A percentile compares a stretch with the other conserved stretches of the same genome.
These are phyloP conservation scores for Carposina sasakii DNA, from an alignment of 1,140 invertebrate genomes.

Conservation along the genomic window DNA sequence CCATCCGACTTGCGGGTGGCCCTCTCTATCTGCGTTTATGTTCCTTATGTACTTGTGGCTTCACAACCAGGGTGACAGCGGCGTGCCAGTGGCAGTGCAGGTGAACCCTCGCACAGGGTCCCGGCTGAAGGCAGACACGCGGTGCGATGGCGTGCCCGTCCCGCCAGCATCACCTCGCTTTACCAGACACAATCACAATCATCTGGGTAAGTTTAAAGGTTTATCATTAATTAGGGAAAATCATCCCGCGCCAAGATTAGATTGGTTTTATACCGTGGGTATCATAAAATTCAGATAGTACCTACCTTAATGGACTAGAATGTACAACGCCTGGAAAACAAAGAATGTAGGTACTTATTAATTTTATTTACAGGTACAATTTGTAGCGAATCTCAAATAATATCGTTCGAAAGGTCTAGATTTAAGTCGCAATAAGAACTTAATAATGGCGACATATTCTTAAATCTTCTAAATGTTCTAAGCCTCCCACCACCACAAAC, in stretches of 20 bases:
- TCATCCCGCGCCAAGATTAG: neutral
- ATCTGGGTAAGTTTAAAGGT: slow-evolving; percentile 39
- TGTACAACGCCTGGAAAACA: too few species aligned
- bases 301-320: too few species aligned
- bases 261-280: neutral
- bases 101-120: slow-evolving; percentile 67
- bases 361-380: too few species aligned
- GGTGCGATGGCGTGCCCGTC: slow-evolving; percentile 44
- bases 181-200: slow-evolving; percentile 56
- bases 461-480: too few species aligned
- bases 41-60: neutral
- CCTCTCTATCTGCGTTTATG: too few species aligned
- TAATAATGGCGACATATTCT: too few species aligned
- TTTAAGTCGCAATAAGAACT: too few species aligned
- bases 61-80: slow-evolving; percentile 42
- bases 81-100: slow-evolving; percentile 35
- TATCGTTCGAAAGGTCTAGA: too few species aligned
- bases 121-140: slow-evolving; percentile 55
- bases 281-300: slow-evolving; percentile 10
- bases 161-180: slow-evolving; percentile 52
- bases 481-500: too few species aligned
- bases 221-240: slow-evolving; percentile 12
- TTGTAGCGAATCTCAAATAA: too few species aligned
- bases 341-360: too few species aligned
- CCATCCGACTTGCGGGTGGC: too few species aligned